phyloP scores from a whole-genome alignment of 2,888 invertebrate species.

The Bugulina stolonifera region DNA sequence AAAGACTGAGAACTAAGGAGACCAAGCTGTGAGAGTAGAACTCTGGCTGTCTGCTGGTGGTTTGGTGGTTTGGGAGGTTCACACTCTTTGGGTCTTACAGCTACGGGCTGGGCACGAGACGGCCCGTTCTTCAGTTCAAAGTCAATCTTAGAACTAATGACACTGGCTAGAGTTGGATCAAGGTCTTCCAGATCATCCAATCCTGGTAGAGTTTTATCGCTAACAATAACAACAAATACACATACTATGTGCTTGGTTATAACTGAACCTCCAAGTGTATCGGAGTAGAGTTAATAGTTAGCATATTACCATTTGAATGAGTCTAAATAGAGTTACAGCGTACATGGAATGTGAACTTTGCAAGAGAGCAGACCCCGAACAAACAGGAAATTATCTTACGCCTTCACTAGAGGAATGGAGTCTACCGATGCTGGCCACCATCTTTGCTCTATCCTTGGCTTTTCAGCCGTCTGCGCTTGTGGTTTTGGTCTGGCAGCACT shows the following conservation, averaged over 20 bases:
- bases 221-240: too few species aligned
- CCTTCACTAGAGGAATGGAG: conserved; percentile 71
- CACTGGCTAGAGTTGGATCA: background rate
- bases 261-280: too few species aligned
- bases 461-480: conserved; percentile 65
- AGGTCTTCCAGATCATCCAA: conserved; percentile 24
- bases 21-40: conserved; percentile 93
- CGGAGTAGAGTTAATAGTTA: too few species aligned
- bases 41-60: conserved; percentile 88
- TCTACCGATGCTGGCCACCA: conserved; percentile 76
- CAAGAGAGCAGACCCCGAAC: too few species aligned
- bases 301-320: too few species aligned
- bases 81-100: background rate
- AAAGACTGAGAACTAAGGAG: conserved; percentile 20
- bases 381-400: conserved; percentile 62
- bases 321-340: too few species aligned
- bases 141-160: conserved; percentile 8
- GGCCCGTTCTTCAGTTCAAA: background rate
- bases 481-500: conserved; percentile 67
- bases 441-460: conserved; percentile 66
- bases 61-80: conserved; percentile 39
- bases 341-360: too few species aligned
- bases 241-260: too few species aligned
- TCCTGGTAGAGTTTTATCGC: conserved; percentile 15
- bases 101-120: background rate